Percentiles rank a stretch among this genome's conserved stretches.
Conservation (phyloP, 2,888 invertebrate species). For the Nowickia ferox region DNA sequence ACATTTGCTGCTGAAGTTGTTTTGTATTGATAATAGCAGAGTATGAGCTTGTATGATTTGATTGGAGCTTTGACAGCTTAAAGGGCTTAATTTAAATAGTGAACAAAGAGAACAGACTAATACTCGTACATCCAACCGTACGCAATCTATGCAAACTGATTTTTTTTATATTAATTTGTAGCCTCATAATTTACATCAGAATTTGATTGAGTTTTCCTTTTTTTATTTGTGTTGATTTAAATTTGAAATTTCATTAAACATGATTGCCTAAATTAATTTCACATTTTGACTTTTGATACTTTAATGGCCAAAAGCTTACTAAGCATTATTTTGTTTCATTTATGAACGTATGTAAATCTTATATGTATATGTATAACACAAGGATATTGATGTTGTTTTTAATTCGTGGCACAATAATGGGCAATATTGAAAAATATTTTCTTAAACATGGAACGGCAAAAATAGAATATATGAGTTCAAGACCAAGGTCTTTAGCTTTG, state of each 20-base stretch:
- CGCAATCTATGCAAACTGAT: background rate
- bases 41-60: constrained; percentile 20
- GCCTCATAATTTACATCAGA: background rate
- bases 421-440: background rate
- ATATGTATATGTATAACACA: background rate
- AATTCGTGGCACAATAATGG: background rate
- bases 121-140: background rate
- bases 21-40: background rate
- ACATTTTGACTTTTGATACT: constrained; percentile 6
- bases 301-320: background rate
- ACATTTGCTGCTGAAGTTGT: background rate
- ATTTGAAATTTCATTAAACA: constrained; percentile 1
- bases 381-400: background rate
- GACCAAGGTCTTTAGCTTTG: no score
- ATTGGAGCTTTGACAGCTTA: constrained; percentile 35
- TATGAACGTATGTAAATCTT: no score
- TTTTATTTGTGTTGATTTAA: background rate
- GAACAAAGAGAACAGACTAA: background rate
- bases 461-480: no score
- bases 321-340: background rate
- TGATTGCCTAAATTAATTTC: constrained; percentile 12
- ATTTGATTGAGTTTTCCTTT: background rate
- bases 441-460: no score
- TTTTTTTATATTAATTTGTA: background rate
- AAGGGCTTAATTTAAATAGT: constrained; percentile 40